Evolutionary conservation across 2,888 invertebrate species (phyloP).

Genomic region (Eupithecia dodoneata): DNA sequence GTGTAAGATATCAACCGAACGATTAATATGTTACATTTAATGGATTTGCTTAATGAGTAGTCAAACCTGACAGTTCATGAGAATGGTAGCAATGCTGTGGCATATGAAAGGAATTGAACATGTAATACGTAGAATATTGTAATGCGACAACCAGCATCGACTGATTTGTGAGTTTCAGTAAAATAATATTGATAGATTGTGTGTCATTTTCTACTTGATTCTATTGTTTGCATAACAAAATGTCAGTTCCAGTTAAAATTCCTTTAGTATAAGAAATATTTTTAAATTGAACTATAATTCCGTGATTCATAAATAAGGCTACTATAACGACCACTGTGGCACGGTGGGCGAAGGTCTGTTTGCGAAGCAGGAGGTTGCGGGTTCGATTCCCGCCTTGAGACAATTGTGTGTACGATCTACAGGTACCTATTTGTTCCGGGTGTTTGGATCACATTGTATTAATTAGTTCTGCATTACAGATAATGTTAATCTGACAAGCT

Average conservation of each 20-base stretch:
- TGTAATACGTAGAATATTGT: not conserved
- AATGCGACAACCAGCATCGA: not conserved
- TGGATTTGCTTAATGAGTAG: not conserved
- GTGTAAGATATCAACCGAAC: not conserved
- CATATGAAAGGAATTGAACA: not conserved
- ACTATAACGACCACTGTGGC: too few relatives aligned
- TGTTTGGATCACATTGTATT: not conserved
- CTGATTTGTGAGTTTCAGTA: not conserved
- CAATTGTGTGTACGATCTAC: too few relatives aligned
- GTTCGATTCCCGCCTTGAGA: too few relatives aligned
- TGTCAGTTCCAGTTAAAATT: not conserved
- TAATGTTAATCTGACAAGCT: slow-evolving; percentile 14
- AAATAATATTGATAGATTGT: not conserved
- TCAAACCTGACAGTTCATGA: not conserved
- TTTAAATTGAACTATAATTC: not conserved
- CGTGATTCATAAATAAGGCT: too few relatives aligned
- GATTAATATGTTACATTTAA: not conserved
- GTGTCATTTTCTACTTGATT: not conserved
- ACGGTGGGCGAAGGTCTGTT: too few relatives aligned
- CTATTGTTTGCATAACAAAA: not conserved
- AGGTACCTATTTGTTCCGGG: too few relatives aligned
- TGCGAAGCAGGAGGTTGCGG: too few relatives aligned
- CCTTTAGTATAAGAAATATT: not conserved
- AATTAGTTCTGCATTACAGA: not conserved
- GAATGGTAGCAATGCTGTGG: slow-evolving; percentile 33